phyloP scores from a whole-genome alignment of 2,113 vertebrate species.

The Microtus ochrogaster region DNA sequence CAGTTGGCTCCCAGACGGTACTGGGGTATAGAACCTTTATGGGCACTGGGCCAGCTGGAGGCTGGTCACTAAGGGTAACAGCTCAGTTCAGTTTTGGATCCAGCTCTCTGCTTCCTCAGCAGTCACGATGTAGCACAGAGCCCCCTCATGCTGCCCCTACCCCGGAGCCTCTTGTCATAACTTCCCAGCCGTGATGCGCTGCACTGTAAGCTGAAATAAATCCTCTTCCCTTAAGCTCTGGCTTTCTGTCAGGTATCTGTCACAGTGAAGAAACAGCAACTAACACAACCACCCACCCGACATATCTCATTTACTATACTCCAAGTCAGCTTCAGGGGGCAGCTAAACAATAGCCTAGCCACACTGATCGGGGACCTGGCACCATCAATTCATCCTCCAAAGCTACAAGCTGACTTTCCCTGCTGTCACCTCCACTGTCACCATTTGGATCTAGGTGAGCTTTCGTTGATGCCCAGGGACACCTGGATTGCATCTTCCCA shows the following conservation, averaged over 20 bases:
- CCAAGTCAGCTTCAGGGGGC: neutral
- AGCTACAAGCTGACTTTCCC: neutral
- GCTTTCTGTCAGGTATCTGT: neutral
- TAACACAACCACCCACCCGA: neutral
- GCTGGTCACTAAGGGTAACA: neutral
- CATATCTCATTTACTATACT: neutral
- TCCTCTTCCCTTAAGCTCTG: neutral
- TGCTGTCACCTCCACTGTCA: neutral
- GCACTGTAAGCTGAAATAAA: neutral
- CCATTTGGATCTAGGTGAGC: neutral
- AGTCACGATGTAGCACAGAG: neutral
- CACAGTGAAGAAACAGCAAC: neutral
- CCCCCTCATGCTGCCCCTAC: neutral
- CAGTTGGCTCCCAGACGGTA: neutral
- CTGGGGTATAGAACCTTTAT: neutral
- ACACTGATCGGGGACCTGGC: neutral
- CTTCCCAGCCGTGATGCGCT: neutral
- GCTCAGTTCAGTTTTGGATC: neutral
- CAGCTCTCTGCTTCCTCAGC: neutral
- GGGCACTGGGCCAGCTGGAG: neutral
- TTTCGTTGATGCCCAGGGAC: neutral
- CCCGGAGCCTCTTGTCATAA: neutral
- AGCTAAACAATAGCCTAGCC: neutral
- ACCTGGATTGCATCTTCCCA: neutral
- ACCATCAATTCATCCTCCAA: neutral